These are phyloP conservation scores for Formica exsecta DNA, from an alignment of 1,140 invertebrate species.

Conservation along the genomic window DNA sequence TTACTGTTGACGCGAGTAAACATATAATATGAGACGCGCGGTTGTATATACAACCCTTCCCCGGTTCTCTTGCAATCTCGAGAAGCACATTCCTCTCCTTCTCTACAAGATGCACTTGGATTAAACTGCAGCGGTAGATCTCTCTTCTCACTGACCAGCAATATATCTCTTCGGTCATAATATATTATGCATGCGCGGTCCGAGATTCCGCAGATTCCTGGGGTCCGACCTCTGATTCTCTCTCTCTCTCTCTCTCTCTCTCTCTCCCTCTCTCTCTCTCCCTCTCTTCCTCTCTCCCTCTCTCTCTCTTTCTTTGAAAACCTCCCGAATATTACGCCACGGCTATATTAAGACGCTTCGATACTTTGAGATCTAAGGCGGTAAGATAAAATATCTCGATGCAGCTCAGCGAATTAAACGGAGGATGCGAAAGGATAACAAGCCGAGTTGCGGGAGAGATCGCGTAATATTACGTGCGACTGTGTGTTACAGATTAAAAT, in stretches of 20 bases:
- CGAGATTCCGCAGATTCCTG: no score
- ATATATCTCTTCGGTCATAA: no score
- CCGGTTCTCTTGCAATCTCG: background rate
- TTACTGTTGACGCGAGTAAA: constrained; percentile 45
- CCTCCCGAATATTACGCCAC: no score
- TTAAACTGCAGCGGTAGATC: constrained; percentile 34
- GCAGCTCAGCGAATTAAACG: constrained; percentile 11
- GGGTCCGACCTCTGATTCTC: no score
- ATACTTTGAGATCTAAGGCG: constrained; percentile 5
- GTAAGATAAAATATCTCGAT: constrained; percentile 12
- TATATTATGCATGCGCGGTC: no score
- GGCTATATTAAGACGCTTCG: no score
- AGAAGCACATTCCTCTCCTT: background rate
- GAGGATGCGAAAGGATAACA: background rate
- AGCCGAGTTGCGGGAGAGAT: background rate
- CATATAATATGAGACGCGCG: constrained; percentile 39
- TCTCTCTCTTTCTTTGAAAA: no score
- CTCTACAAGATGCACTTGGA: constrained; percentile 23
- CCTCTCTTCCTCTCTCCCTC: no score
- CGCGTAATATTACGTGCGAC: constrained; percentile 12
- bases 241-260: no score
- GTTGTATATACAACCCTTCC: background rate
- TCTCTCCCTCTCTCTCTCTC: no score
- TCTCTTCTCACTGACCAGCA: no score
- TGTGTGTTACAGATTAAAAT: constrained; percentile 11